phyloP scores from a whole-genome alignment of 2,797 vertebrate genomes.

The Myoxocephalus aenaeus region DNA sequence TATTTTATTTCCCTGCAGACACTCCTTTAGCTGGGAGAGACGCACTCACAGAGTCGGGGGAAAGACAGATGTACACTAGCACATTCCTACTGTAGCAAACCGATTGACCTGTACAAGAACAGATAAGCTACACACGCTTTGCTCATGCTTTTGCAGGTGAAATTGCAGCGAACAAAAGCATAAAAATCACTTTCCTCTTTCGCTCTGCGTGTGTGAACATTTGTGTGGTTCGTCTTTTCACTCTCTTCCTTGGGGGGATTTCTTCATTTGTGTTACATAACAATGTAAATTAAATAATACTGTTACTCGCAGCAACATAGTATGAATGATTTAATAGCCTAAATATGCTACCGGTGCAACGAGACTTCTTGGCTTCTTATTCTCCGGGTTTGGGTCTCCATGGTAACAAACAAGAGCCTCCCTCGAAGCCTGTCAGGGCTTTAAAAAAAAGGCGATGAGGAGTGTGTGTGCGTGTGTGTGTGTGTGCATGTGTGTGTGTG shows the following conservation, averaged over 20 bases:
- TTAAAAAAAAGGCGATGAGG: conserved; percentile 43
- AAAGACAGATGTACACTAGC: background rate
- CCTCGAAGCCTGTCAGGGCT: conserved; percentile 69
- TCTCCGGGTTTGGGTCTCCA: conserved; percentile 78
- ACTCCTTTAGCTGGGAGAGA: background rate
- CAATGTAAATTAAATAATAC: conserved; percentile 60
- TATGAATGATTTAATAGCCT: conserved; percentile 74
- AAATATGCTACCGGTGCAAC: conserved; percentile 64
- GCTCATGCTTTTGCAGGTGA: conserved; percentile 28
- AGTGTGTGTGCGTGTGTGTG: conserved; percentile 32
- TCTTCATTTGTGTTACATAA: conserved; percentile 64
- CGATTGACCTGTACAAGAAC: conserved; percentile 10
- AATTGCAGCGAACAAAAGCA: background rate
- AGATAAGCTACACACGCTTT: background rate
- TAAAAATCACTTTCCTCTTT: background rate
- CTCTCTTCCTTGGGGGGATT: conserved; percentile 35
- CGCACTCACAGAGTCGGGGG: background rate
- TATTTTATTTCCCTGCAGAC: conserved; percentile 50
- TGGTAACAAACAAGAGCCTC: conserved; percentile 81
- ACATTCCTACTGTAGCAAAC: conserved; percentile 4
- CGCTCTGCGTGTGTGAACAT: background rate
- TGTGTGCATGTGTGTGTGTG: conserved; percentile 40
- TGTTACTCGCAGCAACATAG: conserved; percentile 56
- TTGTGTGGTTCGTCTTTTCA: conserved; percentile 25
- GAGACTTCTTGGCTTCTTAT: conserved; percentile 69